Conservation (phyloP, 2,113 vertebrate species). For the Catagonus wagneri region DNA sequence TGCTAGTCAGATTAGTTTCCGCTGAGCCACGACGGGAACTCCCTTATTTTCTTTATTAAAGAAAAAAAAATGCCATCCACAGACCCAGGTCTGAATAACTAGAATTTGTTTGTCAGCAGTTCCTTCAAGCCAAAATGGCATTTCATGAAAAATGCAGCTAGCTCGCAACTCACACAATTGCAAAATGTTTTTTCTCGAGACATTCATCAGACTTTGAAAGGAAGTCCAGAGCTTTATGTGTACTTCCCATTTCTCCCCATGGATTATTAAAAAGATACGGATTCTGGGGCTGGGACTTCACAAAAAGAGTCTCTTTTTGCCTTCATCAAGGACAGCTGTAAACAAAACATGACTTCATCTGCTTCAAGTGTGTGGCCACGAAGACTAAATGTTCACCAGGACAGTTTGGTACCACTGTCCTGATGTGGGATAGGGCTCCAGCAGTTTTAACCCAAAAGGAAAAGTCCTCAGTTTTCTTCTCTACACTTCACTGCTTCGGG, state of each 20-base stretch:
- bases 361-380: too few species aligned
- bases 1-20: too few species aligned
- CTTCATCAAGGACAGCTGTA: neutral
- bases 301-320: neutral
- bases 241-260: neutral
- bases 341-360: neutral
- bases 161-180: neutral
- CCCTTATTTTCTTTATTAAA: neutral
- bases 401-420: neutral
- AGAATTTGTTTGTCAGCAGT: neutral
- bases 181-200: neutral
- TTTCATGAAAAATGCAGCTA: neutral
- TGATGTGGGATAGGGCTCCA: neutral
- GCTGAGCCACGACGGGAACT: too few species aligned
- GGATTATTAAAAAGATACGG: neutral
- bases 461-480: neutral
- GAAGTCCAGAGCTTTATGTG: neutral
- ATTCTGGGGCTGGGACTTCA: neutral
- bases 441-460: neutral
- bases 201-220: neutral
- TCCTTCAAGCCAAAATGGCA: neutral
- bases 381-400: neutral
- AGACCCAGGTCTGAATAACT: neutral
- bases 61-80: neutral
- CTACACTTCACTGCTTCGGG: neutral